Evolutionary conservation across 2,888 invertebrate species (phyloP).

Genomic region (Drosophila mimetica): DNA sequence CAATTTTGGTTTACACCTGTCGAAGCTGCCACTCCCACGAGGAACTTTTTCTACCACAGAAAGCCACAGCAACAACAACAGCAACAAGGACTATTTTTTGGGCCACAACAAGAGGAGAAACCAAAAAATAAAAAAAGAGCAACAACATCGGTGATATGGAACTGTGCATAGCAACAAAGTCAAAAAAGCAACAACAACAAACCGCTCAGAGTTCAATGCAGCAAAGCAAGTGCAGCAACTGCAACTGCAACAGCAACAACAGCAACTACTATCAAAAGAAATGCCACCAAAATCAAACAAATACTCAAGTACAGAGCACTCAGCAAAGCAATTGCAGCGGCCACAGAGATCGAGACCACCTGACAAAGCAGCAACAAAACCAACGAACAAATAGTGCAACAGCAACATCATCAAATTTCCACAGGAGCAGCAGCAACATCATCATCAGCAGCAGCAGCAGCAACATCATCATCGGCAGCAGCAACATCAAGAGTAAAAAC

Average conservation of each 20-base stretch:
- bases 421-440: slow-evolving; percentile 17
- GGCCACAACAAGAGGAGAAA: slow-evolving; percentile 7
- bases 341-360: slow-evolving; percentile 72
- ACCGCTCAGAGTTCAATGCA: slow-evolving; percentile 70
- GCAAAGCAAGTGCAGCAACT: slow-evolving; percentile 10
- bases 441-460: slow-evolving; percentile 12
- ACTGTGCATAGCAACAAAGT: slow-evolving; percentile 76
- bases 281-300: slow-evolving; percentile 78
- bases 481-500: slow-evolving; percentile 37
- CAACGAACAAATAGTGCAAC: slow-evolving; percentile 63
- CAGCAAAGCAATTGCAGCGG: slow-evolving; percentile 51
- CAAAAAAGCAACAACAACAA: slow-evolving; percentile 44
- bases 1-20: slow-evolving; percentile 58
- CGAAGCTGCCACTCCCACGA: slow-evolving; percentile 63
- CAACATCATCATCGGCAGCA: slow-evolving; percentile 9
- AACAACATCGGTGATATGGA: slow-evolving; percentile 69
- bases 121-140: slow-evolving; percentile 11
- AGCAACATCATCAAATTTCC: slow-evolving; percentile 47
- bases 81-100: slow-evolving; percentile 17
- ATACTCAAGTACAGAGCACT: slow-evolving; percentile 47
- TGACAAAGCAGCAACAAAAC: slow-evolving; percentile 70
- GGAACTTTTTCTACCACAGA: slow-evolving; percentile 31
- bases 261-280: slow-evolving; percentile 60
- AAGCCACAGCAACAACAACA: slow-evolving; percentile 15
- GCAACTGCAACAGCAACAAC: not conserved